A percentile compares a stretch with the other conserved stretches of the same genome.
These are phyloP conservation scores for Montipora capitata DNA, from an alignment of 92 coral and sea anemone genomes.

Conservation along the genomic window DNA sequence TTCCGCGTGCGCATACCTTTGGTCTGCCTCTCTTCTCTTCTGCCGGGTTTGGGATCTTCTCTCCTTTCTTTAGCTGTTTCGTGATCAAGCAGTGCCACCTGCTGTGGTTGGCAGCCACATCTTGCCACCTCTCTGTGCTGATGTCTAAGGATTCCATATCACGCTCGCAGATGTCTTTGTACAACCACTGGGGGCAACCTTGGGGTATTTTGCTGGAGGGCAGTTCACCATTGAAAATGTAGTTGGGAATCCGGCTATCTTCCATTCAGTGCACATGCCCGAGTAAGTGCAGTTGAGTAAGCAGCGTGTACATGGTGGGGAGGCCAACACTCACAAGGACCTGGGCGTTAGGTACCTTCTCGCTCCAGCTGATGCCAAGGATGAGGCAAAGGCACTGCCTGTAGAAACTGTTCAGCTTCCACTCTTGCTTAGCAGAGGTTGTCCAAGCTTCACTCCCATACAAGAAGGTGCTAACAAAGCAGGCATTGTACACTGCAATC, in stretches of 20 bases:
- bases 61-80: constrained; percentile 10
- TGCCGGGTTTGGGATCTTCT: constrained; percentile 12
- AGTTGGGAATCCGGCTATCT: constrained; percentile 59
- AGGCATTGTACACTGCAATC: constrained; percentile 52
- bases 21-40: background rate
- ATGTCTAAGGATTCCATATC: constrained; percentile 5
- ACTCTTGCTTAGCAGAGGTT: constrained; percentile 54
- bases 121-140: constrained; percentile 5
- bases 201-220: background rate
- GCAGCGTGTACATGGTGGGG: constrained; percentile 62
- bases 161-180: constrained; percentile 11
- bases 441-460: constrained; percentile 41
- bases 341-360: constrained; percentile 51
- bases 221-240: constrained; percentile 39
- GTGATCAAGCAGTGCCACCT: background rate
- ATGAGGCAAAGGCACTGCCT: constrained; percentile 52
- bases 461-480: constrained; percentile 17
- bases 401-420: constrained; percentile 53
- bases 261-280: constrained; percentile 62
- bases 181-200: constrained; percentile 18
- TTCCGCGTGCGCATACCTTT: background rate
- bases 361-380: constrained; percentile 55
- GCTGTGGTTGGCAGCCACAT: background rate
- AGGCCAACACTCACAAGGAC: constrained; percentile 44
- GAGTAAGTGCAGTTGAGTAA: constrained; percentile 63